These are phyloP conservation scores for Lacerta viridis DNA, from an alignment of 2,797 vertebrate species.

Conservation along the genomic window DNA sequence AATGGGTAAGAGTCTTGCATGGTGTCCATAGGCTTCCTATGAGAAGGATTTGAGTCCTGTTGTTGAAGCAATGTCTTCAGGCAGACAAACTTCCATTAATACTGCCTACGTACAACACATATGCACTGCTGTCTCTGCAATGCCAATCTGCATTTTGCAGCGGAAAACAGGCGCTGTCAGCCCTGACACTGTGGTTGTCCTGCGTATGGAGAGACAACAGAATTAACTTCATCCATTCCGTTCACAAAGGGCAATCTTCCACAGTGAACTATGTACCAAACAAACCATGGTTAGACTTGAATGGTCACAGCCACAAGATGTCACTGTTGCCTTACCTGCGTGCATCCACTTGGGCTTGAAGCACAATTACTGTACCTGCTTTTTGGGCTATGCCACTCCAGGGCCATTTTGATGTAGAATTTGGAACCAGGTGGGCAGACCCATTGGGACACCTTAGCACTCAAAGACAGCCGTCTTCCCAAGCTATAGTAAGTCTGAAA, in stretches of 20 bases:
- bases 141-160: too few species aligned
- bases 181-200: background rate
- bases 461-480: background rate
- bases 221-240: background rate
- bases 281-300: background rate
- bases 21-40: too few species aligned
- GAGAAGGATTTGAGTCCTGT: too few species aligned
- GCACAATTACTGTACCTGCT: background rate
- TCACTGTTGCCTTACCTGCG: background rate
- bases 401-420: background rate
- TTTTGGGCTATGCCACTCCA: background rate
- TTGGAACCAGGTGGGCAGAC: background rate
- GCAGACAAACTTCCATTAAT: too few species aligned
- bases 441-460: background rate
- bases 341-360: background rate
- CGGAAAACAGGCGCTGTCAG: background rate
- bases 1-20: too few species aligned
- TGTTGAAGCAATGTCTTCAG: too few species aligned
- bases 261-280: background rate
- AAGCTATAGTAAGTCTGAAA: background rate
- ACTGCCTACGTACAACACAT: background rate
- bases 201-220: background rate
- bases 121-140: background rate
- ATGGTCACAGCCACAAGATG: background rate
- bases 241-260: background rate